Evolutionary conservation across 2,113 vertebrate species (phyloP).

Genomic region (Saimiri boliviensis): DNA sequence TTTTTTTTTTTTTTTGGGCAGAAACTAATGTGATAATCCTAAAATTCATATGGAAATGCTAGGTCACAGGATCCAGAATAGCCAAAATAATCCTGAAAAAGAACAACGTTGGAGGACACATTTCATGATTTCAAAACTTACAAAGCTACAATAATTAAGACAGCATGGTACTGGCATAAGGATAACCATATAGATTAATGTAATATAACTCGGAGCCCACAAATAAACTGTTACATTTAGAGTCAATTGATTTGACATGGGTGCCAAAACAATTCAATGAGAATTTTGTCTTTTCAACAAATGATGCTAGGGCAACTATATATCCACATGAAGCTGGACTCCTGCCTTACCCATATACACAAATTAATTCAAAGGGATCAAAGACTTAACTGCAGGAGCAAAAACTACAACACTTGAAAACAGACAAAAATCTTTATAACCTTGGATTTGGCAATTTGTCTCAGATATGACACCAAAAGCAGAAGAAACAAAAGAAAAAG

Average conservation of each 20-base stretch:
- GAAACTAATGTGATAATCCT: neutral
- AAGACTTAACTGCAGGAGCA: neutral
- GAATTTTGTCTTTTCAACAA: neutral
- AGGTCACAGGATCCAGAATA: neutral
- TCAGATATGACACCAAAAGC: neutral
- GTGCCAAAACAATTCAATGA: neutral
- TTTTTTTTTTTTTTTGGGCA: neutral
- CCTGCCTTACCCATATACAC: neutral
- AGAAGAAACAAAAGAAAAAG: constrained; percentile 18
- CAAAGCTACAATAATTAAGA: neutral
- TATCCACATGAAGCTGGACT: neutral
- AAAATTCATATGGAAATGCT: neutral
- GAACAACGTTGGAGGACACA: neutral
- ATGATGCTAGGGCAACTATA: neutral
- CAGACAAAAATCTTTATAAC: neutral
- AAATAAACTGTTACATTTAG: neutral
- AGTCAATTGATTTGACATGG: neutral
- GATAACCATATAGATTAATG: neutral
- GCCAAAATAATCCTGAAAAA: neutral
- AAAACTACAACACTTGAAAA: constrained; percentile 21
- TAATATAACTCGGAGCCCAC: neutral
- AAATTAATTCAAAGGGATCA: constrained; percentile 9
- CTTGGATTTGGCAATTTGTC: neutral
- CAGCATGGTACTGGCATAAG: neutral
- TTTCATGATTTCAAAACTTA: neutral